Evolutionary conservation across 2,888 invertebrate genomes (phyloP).

Genomic region (Phymatocera aterrima): DNA sequence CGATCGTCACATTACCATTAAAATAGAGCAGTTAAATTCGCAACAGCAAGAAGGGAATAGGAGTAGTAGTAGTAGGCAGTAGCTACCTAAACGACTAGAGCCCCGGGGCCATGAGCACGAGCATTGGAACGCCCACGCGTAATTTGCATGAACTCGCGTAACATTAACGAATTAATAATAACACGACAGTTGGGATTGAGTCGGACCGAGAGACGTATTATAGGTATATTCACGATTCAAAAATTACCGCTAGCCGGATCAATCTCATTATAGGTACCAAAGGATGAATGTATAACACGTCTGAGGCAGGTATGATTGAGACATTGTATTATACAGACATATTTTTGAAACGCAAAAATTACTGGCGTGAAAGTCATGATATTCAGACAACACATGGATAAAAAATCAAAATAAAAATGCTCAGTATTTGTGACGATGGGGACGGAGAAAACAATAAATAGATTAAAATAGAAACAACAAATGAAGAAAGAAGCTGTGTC

Average conservation of each 20-base stretch:
- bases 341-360: too few species aligned
- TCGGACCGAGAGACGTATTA: background rate
- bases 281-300: background rate
- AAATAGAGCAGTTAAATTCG: conserved; percentile 20
- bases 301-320: background rate
- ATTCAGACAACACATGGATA: too few species aligned
- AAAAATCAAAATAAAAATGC: too few species aligned
- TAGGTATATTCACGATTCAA: background rate
- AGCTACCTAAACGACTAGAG: background rate
- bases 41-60: too few species aligned
- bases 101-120: conserved; percentile 12
- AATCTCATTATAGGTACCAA: background rate
- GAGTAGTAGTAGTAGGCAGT: background rate
- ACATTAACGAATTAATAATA: conserved; percentile 33
- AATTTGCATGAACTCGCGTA: conserved; percentile 10
- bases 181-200: background rate
- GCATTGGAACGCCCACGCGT: background rate
- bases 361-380: too few species aligned
- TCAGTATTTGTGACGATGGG: too few species aligned
- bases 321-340: too few species aligned
- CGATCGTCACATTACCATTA: background rate
- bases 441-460: too few species aligned
- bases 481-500: too few species aligned
- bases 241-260: conserved; percentile 1
- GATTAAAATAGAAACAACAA: too few species aligned